Evolutionary conservation across 2,797 vertebrate species (phyloP), one percentile per base, ranked within the genome.

Genomic region (Avahi laniger): DNA sequence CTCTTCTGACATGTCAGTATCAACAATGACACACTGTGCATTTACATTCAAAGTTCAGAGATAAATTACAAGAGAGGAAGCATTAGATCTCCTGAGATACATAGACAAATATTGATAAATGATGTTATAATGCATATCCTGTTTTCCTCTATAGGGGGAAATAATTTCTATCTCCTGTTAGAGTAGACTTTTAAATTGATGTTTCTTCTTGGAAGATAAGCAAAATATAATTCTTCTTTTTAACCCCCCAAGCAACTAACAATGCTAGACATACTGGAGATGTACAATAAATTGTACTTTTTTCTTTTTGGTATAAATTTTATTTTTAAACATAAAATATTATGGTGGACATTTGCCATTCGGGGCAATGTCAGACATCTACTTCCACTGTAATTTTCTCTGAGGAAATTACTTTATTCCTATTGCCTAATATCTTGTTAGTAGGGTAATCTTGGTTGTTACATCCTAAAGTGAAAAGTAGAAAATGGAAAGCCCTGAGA

Each of bases 1-100:
- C 26, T 94, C 92, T 95, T 95, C 30, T 93, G 86, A 90, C 93
- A 97, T 93, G 38, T 90, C 75, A 95, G 95, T 92, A 97, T 95
- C 76, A 96, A 95, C 48, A 91, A 57, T 20, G 82, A 94, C 92
- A 97, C 17, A 81, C 38, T 59, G 65, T 85, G 50, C 52, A 97
- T 96, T 95, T 97, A 92, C 91, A 94, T 69, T 89, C 81, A 57
- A 93, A 93, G 57, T 80, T 87, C 59, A 70, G 61, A 96, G 88
- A 96, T 93, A 54, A 97, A 96, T 72, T 90, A 35, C n/a, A 87
- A 65, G 38, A 72, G 24, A 89, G 24, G 33, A 91, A 87, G 57
- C 63, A n/a, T 33, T 85, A 61, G 43, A 54, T 96, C 48, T 96
- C 83, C 11, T 85, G 72, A 95, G 89, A 96, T 92, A 96, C 90